These are phyloP conservation scores for Epizoanthus stellaris DNA, from an alignment of 92 coral and sea anemone species.

Conservation along the genomic window DNA sequence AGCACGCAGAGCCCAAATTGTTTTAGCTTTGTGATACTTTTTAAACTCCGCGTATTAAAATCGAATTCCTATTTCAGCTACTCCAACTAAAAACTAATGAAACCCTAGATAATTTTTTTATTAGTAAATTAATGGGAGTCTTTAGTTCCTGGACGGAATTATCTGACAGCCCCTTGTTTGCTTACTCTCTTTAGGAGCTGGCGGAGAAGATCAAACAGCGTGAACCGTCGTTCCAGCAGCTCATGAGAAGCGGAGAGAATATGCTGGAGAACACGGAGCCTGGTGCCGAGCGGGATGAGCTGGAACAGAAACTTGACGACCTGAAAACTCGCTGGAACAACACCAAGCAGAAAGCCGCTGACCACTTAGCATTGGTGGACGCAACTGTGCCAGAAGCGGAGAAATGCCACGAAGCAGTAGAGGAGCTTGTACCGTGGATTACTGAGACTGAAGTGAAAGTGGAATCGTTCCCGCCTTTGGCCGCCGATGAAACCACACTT, in stretches of 20 bases:
- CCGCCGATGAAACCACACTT: constrained; percentile 65
- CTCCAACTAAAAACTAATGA: too few relatives aligned
- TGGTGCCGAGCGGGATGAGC: constrained; percentile 85
- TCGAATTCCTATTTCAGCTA: too few relatives aligned
- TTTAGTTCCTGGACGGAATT: neutral
- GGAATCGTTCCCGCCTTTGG: constrained; percentile 72
- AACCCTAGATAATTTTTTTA: neutral
- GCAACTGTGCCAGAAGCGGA: constrained; percentile 85
- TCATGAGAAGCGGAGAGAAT: constrained; percentile 78
- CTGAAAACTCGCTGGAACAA: constrained; percentile 84
- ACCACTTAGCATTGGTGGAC: constrained; percentile 71
- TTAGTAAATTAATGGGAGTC: neutral
- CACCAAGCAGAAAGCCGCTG: constrained; percentile 68
- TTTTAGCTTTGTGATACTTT: too few relatives aligned
- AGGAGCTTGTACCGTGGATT: constrained; percentile 78
- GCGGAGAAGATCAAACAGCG: constrained; percentile 76
- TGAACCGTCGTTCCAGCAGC: constrained; percentile 87
- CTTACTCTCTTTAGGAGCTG: constrained; percentile 56
- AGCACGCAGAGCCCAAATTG: too few relatives aligned
- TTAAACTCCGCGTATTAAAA: too few relatives aligned
- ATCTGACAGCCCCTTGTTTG: neutral
- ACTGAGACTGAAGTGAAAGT: constrained; percentile 81
- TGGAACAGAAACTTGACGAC: constrained; percentile 79
- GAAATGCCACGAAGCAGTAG: constrained; percentile 72
- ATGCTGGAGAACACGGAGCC: constrained; percentile 88